A percentile compares a stretch with the other conserved stretches of the same genome.
phyloP scores from a whole-genome alignment of 2,113 vertebrate species.

The Menura novaehollandiae region DNA sequence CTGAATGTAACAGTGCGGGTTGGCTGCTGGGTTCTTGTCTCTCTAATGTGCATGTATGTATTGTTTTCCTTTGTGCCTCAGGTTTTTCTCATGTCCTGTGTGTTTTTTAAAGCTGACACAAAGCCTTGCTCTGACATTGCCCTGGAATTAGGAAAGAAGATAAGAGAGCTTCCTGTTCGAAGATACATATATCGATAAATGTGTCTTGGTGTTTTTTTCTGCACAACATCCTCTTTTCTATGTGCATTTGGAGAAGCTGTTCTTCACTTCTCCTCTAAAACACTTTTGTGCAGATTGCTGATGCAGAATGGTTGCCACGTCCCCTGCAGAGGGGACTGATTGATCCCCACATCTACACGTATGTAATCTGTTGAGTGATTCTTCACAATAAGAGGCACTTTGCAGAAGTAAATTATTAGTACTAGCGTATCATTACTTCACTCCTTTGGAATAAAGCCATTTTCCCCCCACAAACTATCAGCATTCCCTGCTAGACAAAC shows the following conservation, averaged over 20 bases:
- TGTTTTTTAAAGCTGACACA: neutral
- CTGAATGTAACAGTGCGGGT: neutral
- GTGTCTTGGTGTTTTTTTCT: neutral
- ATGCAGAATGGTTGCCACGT: neutral
- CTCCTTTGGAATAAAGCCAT: constrained; percentile 4
- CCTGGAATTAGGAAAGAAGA: neutral
- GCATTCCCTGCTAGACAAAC: neutral
- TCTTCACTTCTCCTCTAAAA: neutral
- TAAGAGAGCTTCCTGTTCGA: neutral
- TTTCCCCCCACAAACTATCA: neutral
- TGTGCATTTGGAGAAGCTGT: neutral
- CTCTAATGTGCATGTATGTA: neutral
- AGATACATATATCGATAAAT: neutral
- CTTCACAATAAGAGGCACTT: constrained; percentile 27
- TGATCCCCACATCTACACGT: neutral
- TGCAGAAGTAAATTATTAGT: constrained; percentile 32
- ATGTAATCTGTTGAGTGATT: constrained; percentile 22
- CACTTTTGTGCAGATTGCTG: neutral
- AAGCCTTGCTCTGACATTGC: neutral
- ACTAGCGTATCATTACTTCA: constrained; percentile 13
- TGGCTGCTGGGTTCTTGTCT: neutral
- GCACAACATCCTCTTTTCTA: neutral
- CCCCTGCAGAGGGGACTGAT: neutral
- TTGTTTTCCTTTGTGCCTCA: neutral
- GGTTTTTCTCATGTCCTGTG: neutral